Evolutionary conservation across 2,113 vertebrate genomes (phyloP), one percentile per base, ranked within the genome.

Genomic region (Dicrurus megarhynchus): DNA sequence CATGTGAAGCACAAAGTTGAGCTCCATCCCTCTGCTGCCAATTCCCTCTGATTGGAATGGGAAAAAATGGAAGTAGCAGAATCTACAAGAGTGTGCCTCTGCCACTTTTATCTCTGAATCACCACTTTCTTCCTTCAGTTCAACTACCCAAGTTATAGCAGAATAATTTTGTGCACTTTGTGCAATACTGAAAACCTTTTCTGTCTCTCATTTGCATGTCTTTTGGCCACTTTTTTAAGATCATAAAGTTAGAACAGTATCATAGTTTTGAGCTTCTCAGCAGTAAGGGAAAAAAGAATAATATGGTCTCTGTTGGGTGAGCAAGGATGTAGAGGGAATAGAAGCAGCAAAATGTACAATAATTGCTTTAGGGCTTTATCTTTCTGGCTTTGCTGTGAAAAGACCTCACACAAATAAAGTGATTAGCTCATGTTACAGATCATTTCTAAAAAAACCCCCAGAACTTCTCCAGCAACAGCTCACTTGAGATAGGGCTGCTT

Each of bases 91-190:
- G 75, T 16, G 50, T 70, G 67, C 13, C 21, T 88, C 53, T 63
- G 79, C 59, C 79, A 77, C 83, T 91, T 97, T 84, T 90, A 59
- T 84, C 85, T 90, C 76, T 93, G 94, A 97, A 86, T 89, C 89
- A 86, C 52, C 27, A 47, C 81, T 87, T 87, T 52, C 35, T 95
- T 95, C 56, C 80, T 89, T 94, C 93, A 89, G 91, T 87, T 94
- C 91, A 75, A 47, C 84, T 57, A 87, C 49, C n/a, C 47, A 81
- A 81, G 80, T 78, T 92, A 28, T 1, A 93, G 52, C 59, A 90
- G 91, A 94, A 93, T 89, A 80, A 95, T 95, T 96, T 78, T 27
- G 50, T 68, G 74, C 59, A 56, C 30, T 76, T 77, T 80, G 56
- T 85, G 85, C 68, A 74, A 57, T 32, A 60, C 44, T 46, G 32